Conservation (phyloP, 2,797 vertebrate genomes). For the Agapornis canus region DNA sequence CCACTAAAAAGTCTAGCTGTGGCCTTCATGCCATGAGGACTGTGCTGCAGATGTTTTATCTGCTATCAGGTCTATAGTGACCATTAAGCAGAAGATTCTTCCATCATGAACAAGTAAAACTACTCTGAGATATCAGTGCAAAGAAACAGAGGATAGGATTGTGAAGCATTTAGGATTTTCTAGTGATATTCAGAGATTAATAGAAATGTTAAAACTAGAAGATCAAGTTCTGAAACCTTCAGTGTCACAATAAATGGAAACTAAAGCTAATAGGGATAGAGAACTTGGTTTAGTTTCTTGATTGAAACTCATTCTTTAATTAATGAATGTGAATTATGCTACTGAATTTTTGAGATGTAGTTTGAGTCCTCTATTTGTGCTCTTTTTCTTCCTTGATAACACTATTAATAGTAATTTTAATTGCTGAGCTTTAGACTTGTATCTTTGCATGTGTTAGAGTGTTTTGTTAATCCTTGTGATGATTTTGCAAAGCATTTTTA, state of each 20-base stretch:
- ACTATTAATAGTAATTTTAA: neutral
- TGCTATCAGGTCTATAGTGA: neutral
- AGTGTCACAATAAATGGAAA: neutral
- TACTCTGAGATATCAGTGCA: neutral
- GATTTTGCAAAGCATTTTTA: slow-evolving; percentile 42
- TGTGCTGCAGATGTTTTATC: neutral
- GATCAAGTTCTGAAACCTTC: neutral
- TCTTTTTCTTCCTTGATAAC: neutral
- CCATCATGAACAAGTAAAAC: neutral
- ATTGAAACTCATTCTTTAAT: neutral
- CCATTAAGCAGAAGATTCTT: neutral
- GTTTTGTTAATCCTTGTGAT: slow-evolving; percentile 12
- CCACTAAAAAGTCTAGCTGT: neutral
- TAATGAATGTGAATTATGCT: neutral
- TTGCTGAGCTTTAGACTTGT: neutral
- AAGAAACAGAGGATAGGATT: neutral
- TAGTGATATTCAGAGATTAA: neutral
- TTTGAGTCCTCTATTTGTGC: neutral
- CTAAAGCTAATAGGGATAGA: neutral
- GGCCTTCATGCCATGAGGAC: neutral
- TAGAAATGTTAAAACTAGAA: neutral
- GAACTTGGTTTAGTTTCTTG: neutral
- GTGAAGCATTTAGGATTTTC: neutral
- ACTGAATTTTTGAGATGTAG: neutral
- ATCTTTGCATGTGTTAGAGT: neutral